Evolutionary conservation across 2,797 vertebrate species (phyloP).

Genomic region (Danio tinwini): DNA sequence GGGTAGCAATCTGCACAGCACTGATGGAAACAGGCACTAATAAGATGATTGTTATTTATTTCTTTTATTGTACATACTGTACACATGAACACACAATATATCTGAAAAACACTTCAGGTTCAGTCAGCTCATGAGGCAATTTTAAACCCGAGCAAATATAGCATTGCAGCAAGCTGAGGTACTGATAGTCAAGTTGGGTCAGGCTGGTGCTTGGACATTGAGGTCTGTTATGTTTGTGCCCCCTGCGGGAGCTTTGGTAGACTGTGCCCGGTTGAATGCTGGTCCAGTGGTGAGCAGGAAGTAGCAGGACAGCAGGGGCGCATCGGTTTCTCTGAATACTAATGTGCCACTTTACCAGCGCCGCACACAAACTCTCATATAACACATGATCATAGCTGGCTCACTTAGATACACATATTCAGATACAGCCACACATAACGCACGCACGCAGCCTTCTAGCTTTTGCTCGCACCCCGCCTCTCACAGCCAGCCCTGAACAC

Average conservation of each 20-base stretch:
- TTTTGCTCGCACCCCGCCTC: slow-evolving; percentile 41
- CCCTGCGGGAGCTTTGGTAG: slow-evolving; percentile 36
- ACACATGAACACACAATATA: neutral
- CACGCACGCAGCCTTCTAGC: slow-evolving; percentile 62
- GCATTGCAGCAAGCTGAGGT: neutral
- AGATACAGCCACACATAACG: slow-evolving; percentile 36
- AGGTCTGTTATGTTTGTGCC: slow-evolving; percentile 44
- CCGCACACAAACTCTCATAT: slow-evolving; percentile 47
- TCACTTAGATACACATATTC: slow-evolving; percentile 41
- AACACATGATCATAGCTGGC: slow-evolving; percentile 42
- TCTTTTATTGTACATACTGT: neutral
- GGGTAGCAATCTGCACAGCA: too few species aligned
- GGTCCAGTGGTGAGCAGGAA: slow-evolving; percentile 58
- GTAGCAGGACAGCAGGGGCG: slow-evolving; percentile 64
- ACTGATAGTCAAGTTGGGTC: slow-evolving; percentile 33
- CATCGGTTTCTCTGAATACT: slow-evolving; percentile 74
- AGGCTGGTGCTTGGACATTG: slow-evolving; percentile 25
- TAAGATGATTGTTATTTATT: neutral
- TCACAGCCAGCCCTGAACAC: slow-evolving; percentile 81
- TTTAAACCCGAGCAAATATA: slow-evolving; percentile 5
- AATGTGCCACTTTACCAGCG: slow-evolving; percentile 76
- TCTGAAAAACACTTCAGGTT: neutral
- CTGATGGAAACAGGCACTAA: neutral
- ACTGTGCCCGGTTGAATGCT: slow-evolving; percentile 53
- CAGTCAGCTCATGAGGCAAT: slow-evolving; percentile 7